A percentile compares a stretch with the other conserved stretches of the same genome.
phyloP scores from a whole-genome alignment of 2,797 vertebrate genomes.

The Pangasius djambal region DNA sequence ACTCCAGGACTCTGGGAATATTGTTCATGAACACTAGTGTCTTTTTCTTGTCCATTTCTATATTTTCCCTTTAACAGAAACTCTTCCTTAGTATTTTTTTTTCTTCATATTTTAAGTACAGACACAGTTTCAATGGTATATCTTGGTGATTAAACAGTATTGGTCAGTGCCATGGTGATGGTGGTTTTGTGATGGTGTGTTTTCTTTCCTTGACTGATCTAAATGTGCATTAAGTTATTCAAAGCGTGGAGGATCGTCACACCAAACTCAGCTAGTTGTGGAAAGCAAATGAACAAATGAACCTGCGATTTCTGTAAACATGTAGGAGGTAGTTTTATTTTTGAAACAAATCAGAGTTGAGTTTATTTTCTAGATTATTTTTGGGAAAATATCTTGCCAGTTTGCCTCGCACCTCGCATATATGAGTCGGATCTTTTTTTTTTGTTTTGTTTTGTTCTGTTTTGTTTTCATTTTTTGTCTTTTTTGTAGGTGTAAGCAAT shows the following conservation, averaged over 20 bases:
- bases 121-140: background rate
- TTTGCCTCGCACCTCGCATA: too few species aligned
- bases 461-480: background rate
- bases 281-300: too few species aligned
- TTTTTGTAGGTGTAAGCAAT: too few species aligned
- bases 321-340: too few species aligned
- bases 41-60: background rate
- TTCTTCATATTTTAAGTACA: background rate
- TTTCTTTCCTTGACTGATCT: background rate
- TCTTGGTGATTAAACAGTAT: background rate
- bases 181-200: background rate
- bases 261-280: background rate
- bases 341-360: background rate
- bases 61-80: background rate
- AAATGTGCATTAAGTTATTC: background rate
- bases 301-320: too few species aligned
- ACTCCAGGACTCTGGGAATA: background rate
- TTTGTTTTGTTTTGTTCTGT: background rate
- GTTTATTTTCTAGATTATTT: background rate
- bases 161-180: background rate
- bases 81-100: background rate
- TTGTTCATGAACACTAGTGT: background rate
- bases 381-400: too few species aligned
- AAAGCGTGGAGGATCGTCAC: background rate
- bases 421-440: background rate